phyloP scores from a whole-genome alignment of 2,113 vertebrate genomes.

The Camarhynchus parvulus region DNA sequence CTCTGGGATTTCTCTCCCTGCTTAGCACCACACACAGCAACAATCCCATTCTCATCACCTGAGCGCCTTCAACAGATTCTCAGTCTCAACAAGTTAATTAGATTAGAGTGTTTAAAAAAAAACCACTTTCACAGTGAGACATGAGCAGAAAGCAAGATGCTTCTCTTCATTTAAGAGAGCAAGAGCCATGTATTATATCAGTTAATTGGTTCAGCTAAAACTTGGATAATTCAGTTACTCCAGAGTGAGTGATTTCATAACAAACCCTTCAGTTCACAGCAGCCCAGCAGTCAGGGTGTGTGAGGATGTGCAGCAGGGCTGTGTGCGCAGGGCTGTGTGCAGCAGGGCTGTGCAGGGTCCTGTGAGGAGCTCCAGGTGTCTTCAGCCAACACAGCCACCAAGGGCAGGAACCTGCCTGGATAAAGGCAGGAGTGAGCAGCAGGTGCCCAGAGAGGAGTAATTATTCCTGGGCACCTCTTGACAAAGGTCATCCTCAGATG shows the following conservation, averaged over 20 bases:
- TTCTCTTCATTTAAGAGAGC: neutral
- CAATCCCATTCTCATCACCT: neutral
- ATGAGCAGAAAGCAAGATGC: constrained; percentile 27
- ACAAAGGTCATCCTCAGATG: neutral
- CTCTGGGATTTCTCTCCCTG: neutral
- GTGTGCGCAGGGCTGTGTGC: neutral
- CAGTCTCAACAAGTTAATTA: constrained; percentile 34
- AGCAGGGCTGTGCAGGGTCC: neutral
- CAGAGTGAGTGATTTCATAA: neutral
- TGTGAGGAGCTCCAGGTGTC: neutral
- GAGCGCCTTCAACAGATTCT: neutral
- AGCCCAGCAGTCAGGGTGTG: accelerated
- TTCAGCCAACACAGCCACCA: neutral
- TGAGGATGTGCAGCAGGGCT: neutral
- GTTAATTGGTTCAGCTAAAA: constrained; percentile 36
- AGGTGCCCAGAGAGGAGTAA: neutral
- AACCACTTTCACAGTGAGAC: neutral
- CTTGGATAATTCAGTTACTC: constrained; percentile 1
- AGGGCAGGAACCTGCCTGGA: neutral
- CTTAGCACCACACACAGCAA: neutral
- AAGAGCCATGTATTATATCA: neutral
- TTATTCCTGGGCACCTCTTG: neutral
- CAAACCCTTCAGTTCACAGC: neutral
- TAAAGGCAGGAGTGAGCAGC: neutral
- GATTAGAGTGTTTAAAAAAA: constrained; percentile 11